phyloP scores from a whole-genome alignment of 2,797 vertebrate species.

The Lutjanus campechanus region DNA sequence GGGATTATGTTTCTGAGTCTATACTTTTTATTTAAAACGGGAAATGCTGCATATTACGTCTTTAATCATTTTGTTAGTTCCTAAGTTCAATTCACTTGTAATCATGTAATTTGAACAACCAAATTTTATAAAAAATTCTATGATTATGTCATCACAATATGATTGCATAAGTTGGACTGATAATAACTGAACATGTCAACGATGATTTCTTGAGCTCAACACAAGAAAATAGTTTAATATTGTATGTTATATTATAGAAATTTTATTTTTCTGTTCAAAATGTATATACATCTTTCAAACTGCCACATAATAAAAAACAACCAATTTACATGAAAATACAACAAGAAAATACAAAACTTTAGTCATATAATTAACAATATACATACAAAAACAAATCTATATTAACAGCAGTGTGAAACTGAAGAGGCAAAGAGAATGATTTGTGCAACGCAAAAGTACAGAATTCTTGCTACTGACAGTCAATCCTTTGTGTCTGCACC shows the following conservation, averaged over 20 bases:
- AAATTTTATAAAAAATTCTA: background rate
- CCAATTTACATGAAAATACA: constrained; percentile 1
- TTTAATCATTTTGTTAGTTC: background rate
- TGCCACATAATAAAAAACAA: constrained; percentile 20
- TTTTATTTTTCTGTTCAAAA: constrained; percentile 37
- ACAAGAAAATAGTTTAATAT: background rate
- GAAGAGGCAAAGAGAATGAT: constrained; percentile 8
- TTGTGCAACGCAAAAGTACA: background rate
- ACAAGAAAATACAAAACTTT: constrained; percentile 5
- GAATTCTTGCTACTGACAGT: background rate
- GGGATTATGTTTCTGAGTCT: too few species aligned
- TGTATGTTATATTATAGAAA: background rate
- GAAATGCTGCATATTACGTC: too few species aligned
- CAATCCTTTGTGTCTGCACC: background rate
- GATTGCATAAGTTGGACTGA: background rate
- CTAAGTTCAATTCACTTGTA: background rate
- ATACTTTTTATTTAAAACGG: too few species aligned
- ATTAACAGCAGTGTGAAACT: constrained; percentile 10
- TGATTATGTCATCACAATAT: background rate
- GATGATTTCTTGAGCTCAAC: background rate
- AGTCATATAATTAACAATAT: constrained; percentile 4
- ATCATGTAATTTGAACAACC: background rate
- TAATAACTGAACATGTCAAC: background rate
- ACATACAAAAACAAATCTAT: constrained; percentile 21
- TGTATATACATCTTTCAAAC: background rate